Evolutionary conservation across 2,113 vertebrate species (phyloP).

Genomic region (Alosa alosa): DNA sequence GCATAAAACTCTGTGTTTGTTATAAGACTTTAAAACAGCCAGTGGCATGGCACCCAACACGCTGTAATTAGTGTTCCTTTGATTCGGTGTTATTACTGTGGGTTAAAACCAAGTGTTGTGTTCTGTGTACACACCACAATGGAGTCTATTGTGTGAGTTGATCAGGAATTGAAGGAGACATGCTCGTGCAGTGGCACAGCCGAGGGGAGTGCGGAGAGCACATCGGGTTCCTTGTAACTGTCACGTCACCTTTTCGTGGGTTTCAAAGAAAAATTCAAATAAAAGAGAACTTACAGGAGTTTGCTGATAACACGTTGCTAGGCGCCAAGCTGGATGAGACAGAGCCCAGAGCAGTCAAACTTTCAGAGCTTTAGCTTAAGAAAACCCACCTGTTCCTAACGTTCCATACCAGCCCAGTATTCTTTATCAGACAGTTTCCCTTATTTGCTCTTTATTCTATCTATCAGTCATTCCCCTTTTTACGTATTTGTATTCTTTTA

Average conservation of each 20-base stretch:
- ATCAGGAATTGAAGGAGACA: neutral
- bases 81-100: neutral
- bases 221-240: conserved; percentile 48
- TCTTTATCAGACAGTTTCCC: neutral
- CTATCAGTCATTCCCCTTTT: neutral
- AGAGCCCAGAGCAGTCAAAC: conserved; percentile 67
- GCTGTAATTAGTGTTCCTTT: conserved; percentile 45
- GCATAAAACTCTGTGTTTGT: conserved; percentile 51
- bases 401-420: conserved; percentile 9
- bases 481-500: neutral
- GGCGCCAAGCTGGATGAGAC: conserved; percentile 62
- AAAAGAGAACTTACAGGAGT: conserved; percentile 62
- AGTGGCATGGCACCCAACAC: conserved; percentile 35
- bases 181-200: neutral
- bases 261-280: conserved; percentile 55
- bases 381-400: conserved; percentile 61
- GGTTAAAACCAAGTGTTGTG: neutral
- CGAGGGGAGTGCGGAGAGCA: conserved; percentile 15
- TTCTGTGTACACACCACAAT: conserved; percentile 16
- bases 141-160: neutral
- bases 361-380: conserved; percentile 44
- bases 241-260: conserved; percentile 37
- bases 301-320: conserved; percentile 66
- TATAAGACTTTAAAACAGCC: conserved; percentile 55
- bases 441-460: neutral